phyloP scores from a whole-genome alignment of 2,113 vertebrate genomes.

The Panurus biarmicus region DNA sequence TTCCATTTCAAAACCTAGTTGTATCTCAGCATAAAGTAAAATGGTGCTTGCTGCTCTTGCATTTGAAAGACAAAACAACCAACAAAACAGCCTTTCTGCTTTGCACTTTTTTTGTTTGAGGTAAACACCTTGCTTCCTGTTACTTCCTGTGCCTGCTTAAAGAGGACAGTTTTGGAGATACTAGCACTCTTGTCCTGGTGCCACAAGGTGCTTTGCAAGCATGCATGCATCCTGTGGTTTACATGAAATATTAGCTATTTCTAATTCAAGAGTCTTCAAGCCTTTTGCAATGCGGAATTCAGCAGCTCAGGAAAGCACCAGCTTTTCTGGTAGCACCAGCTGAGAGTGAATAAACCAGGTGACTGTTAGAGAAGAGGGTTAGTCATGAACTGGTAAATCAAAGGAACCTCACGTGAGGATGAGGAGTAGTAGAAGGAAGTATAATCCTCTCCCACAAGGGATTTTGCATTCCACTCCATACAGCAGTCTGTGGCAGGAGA shows the following conservation, averaged over 20 bases:
- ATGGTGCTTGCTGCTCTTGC: neutral
- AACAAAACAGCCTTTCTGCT: neutral
- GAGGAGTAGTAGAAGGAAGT: neutral
- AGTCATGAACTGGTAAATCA: neutral
- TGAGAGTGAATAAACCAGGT: neutral
- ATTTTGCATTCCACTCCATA: neutral
- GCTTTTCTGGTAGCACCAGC: neutral
- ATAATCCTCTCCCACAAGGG: neutral
- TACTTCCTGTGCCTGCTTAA: neutral
- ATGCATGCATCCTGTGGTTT: neutral
- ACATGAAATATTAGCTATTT: neutral
- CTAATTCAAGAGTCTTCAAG: neutral
- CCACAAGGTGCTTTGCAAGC: neutral
- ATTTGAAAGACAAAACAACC: neutral
- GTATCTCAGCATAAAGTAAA: neutral
- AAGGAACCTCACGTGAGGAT: neutral
- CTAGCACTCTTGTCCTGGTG: neutral
- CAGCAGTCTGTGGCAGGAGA: neutral
- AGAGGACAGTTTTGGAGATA: neutral
- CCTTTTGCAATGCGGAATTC: neutral
- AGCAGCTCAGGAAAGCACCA: neutral
- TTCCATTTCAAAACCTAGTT: neutral
- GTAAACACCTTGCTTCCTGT: neutral
- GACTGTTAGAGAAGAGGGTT: neutral
- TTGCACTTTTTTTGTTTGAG: neutral